Evolutionary conservation across 2,888 invertebrate genomes (phyloP), one percentile per base, ranked within the genome.

Genomic region (Hirtodrosophila histrioides): DNA sequence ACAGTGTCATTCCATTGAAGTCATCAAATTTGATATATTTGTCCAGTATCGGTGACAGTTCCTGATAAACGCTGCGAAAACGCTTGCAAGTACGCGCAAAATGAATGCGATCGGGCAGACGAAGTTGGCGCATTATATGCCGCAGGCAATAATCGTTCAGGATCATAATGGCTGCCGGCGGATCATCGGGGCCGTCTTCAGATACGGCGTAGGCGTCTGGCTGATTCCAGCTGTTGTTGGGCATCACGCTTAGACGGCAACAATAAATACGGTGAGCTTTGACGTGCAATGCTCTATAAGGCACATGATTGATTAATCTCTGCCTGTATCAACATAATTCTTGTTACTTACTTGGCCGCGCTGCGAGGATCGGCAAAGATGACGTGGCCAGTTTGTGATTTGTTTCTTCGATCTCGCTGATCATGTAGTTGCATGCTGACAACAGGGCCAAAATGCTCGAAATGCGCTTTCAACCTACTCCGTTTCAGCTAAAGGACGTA

Each of bases 121-220:
- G 0, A 6, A 89, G 51, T 8, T 39, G 6, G 0, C 49, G 4
- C 4, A 81, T 12, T 2, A 88, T 67, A 1, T 60, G n/a, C 49
- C 72, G 70, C 35, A 88, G 12, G 11, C 88, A 88, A 54, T 85
- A 44, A 46, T 88, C 89, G 29, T 79, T 81, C 0, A 89, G 31
- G 0, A 6, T 53, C 29, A 77, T 43, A 4, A 88, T 72, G 2
- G 53, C 8, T 0, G 78, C 27, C 8, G 9, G 2, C 4, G 37
- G 12, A 0, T 43, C 24, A 9, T 40, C 23, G 6, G n/a, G 5
- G 3, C 0, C 1, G 9, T 36, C 2, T 8, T 3, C 29, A 10
- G 6, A 6, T 0, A 11, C 6, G 0, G n/a, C 39, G 24, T 46
- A 49, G 3, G 75, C 84, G 3, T 51, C 63, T 0, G 83, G 88